Conservation (phyloP, 2,888 invertebrate genomes). For the Brachyptera risi region DNA sequence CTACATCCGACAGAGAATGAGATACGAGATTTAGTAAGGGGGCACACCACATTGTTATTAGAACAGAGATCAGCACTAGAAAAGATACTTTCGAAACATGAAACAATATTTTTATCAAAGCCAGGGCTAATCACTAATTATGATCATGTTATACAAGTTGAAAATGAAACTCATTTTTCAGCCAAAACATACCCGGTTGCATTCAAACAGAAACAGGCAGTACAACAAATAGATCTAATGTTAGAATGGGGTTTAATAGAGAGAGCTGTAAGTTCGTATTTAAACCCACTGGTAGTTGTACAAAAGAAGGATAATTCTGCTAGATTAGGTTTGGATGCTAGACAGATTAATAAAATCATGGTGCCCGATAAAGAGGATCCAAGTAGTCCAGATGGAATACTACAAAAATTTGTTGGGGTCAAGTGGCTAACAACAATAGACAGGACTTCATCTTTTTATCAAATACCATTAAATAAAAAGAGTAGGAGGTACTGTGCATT, state of each 20-base stretch:
- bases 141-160: background rate
- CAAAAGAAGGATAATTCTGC: conserved; percentile 20
- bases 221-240: background rate
- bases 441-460: conserved; percentile 21
- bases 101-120: no score
- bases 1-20: no score
- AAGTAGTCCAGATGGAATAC: background rate
- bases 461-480: background rate
- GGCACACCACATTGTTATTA: no score
- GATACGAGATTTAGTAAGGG: no score
- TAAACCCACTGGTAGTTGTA: conserved; percentile 15
- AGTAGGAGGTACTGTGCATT: conserved; percentile 5
- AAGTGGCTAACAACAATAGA: conserved; percentile 8
- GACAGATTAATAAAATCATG: conserved; percentile 4
- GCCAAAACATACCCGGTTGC: background rate
- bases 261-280: background rate
- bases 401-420: background rate
- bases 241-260: conserved; percentile 17
- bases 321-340: conserved; percentile 15
- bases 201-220: background rate
- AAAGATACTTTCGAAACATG: no score
- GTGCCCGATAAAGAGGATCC: conserved; percentile 14
- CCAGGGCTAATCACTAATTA: background rate
- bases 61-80: no score
- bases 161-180: background rate